Evolutionary conservation across 2,113 vertebrate genomes (phyloP), one percentile per base, ranked within the genome.

Genomic region (Podilymbus podiceps): DNA sequence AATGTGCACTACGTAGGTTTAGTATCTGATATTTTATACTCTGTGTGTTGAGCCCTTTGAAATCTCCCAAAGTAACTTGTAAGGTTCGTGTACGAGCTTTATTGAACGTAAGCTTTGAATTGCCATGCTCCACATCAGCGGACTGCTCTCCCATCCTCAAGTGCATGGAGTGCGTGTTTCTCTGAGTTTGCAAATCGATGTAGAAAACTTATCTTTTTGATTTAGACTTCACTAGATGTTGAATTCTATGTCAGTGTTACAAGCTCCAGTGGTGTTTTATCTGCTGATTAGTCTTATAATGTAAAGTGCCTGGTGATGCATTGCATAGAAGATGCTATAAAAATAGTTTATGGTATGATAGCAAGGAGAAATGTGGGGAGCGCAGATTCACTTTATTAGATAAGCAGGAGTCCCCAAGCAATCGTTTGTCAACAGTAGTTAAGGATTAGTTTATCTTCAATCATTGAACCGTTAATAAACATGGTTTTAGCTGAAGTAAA

Each of bases 401-500:
- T 77, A 89, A 95, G 67, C 67, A 75, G 77, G 55, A 84, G 69
- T 96, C 89, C 90, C 92, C 58, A 49, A 69, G 91, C 89, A 95
- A 72, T 89, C 73, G 22, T 94, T 96, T 95, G 63, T 97, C 95
- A 95, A 56, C 63, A 50, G 82, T 88, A 95, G 82, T 91, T 94
- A 93, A 92, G 89, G 91, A 93, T 63, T 87, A 68, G 85, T 96
- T 97, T 96, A 85, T 95, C 88, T 95, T 94, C 27, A 22, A 87
- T 95, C 93, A 87, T 46, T 93, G 96, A 93, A 94, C 85, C 84
- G 92, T 96, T 96, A 95, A 96, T 95, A 94, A 95, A 94, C 60
- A 63, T 63, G 71, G 7, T 91, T 87, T 96, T 80, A 93, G 64
- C 82, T 53, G 53, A 91, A 95, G 63, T 87, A 49, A 86, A 96